Conservation (phyloP, 2,888 invertebrate species). For the Sinotaia quadrata region DNA sequence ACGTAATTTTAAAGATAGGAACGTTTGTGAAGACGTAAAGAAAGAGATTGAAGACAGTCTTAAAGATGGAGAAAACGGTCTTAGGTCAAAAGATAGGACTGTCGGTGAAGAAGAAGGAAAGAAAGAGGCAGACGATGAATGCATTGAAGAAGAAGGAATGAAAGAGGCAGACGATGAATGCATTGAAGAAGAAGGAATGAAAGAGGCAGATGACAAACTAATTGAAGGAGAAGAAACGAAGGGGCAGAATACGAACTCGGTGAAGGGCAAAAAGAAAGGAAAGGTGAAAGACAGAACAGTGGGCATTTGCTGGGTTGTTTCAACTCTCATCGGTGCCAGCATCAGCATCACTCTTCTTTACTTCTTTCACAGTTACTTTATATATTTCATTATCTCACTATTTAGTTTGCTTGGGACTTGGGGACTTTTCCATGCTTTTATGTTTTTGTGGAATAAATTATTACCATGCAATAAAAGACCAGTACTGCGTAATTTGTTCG, state of each 20-base stretch:
- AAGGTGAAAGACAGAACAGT: too few species aligned
- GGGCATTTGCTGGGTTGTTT: too few species aligned
- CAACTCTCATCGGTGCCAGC: conserved; percentile 71
- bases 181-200: too few species aligned
- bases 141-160: conserved; percentile 24
- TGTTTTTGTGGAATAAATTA: conserved; percentile 55
- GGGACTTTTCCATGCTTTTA: conserved; percentile 71
- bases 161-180: conserved; percentile 49
- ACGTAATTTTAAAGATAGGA: too few species aligned
- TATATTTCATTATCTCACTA: conserved; percentile 73
- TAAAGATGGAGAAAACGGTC: too few species aligned
- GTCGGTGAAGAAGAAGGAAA: too few species aligned
- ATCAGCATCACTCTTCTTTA: conserved; percentile 73
- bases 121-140: too few species aligned
- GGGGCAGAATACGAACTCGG: conserved; percentile 62
- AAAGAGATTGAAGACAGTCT: too few species aligned
- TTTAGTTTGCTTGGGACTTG: conserved; percentile 73
- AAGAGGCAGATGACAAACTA: too few species aligned
- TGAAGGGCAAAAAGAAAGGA: too few species aligned
- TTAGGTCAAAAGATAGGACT: too few species aligned
- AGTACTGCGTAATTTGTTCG: conserved; percentile 49
- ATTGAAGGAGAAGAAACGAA: conserved; percentile 63
- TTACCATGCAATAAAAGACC: conserved; percentile 46
- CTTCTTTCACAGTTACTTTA: conserved; percentile 74
- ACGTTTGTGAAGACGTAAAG: too few species aligned